Base-by-base conservation (phyloP, 2,888 invertebrate species). In the Agriopis leucophaearia region DNA sequence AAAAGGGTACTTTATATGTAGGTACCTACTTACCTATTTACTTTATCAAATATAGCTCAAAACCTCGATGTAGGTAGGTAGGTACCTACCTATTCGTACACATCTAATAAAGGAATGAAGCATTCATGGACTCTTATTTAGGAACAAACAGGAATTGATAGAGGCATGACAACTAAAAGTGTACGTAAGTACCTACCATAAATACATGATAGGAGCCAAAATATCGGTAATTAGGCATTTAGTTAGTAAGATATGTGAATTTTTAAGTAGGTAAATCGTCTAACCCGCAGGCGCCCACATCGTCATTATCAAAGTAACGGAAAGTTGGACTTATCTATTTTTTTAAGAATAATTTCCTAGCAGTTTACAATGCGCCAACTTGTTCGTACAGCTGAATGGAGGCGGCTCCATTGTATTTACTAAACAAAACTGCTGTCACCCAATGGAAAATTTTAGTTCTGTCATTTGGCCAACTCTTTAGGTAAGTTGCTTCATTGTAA, bases 221-320 rank as follows among this genome's bases (percentile, higher is more conserved):
- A 13, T 42, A 42, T 12, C 42, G 1, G 44, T 13, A 44, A 13
- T 12, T 38, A 54, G 0, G 15, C 38, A 16, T 10, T 0, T 15
- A n/a, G 27, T 27, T 12, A 47, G 38, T n/a, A 38, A 38, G 36
- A 2, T 38, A n/a, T 15, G 12, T 27, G 36, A 5, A 38, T 38
- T n/a, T 5, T 5, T 5, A 27, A 27, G 27, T 5, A 27, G 5
- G 27, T 5, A 27, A 27, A 2, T 27, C 27, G 27, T 27, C 27
- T n/a, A 51, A 38, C 52, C 52, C 52, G 52, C 52, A 54, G 52
- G 5, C n/a, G 15, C 52, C 52, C 52, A 10, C 52, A 54, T 54
- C 5, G 7, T 38, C 15, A 38, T 54, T 54, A 27, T 27, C 27
- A 27, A 27, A 54, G n/a, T 40, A 54, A 54, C 52, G 38, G 51